Percentiles rank a stretch among this genome's conserved stretches.
These are phyloP conservation scores for Coregonus sp. DNA, from an alignment of 2,797 vertebrate species.

Conservation along the genomic window DNA sequence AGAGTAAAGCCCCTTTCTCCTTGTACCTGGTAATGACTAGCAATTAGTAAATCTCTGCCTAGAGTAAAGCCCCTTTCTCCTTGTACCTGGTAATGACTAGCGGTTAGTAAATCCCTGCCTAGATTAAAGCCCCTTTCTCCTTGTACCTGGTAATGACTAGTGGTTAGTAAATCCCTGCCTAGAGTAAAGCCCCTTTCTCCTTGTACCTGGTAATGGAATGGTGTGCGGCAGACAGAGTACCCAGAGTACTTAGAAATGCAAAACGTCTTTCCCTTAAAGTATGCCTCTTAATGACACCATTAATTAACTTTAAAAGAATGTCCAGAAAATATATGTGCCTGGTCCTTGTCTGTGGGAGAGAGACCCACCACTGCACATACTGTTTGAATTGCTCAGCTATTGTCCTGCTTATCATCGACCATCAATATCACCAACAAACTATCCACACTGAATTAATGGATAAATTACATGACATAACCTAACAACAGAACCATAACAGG, in stretches of 20 bases:
- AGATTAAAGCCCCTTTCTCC: background rate
- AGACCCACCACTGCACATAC: conserved; percentile 45
- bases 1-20: background rate
- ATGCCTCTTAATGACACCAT: conserved; percentile 51
- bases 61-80: background rate
- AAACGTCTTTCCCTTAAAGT: conserved; percentile 44
- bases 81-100: conserved; percentile 21
- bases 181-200: background rate
- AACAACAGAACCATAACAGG: background rate
- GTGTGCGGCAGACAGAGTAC: conserved; percentile 20
- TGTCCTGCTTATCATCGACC: conserved; percentile 46
- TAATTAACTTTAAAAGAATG: conserved; percentile 63
- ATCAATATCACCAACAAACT: conserved; percentile 48
- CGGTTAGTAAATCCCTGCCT: conserved; percentile 14
- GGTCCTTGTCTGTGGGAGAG: conserved; percentile 33
- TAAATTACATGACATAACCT: conserved; percentile 53
- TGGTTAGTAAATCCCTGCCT: conserved; percentile 15
- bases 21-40: conserved; percentile 21
- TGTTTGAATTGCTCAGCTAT: conserved; percentile 44
- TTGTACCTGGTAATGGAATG: conserved; percentile 33
- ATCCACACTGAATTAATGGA: conserved; percentile 57
- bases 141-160: conserved; percentile 33
- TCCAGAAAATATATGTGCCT: conserved; percentile 44
- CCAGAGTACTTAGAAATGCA: conserved; percentile 33
- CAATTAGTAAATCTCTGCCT: conserved; percentile 9